Base-by-base conservation (phyloP, 2,797 vertebrate genomes). In the Cichlasoma orientale region DNA sequence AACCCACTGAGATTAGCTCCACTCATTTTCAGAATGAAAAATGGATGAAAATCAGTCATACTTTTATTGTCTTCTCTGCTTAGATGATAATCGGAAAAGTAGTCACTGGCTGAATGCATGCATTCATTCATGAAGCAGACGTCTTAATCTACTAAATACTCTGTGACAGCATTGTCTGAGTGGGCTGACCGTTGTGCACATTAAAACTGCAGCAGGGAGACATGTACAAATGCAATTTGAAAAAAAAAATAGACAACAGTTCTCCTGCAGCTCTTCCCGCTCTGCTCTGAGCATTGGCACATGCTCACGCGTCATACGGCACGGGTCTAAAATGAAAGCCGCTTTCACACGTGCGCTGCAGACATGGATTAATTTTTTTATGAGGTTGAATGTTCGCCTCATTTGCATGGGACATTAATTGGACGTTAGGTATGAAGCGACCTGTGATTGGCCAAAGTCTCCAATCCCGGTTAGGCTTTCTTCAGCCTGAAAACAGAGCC, bases 21-120 rank as follows among this genome's bases (percentile, higher is more conserved):
- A 82, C 84, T 90, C 63, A 29, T 92, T 94, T 93, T 84, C 81
- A 58, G 87, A 85, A 93, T 94, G 82, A 93, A 91, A 95, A 93
- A 93, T 94, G 85, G 77, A 94, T 92, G 93, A 90, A 87, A 89
- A 79, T 33, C 77, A 89, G 88, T 83, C 87, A 78, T 55, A 74
- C 91, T 91, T 44, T 63, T 87, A 82, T 91, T 87, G 87, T 91
- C 86, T 84, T 76, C 78, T 82, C 57, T 61, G 85, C 83, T 89
- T 80, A 80, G 84, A 82, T 75, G 70, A 77, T 83, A 66, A 86
- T 88, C 41, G 33, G 27, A 16, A 72, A 83, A 79, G 72, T 77
- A 63, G 52, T 68, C 69, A 59, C 58, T 47, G 70, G 56, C 75
- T 75, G 78, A 84, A 83, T 19, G 12, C 78, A 27, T 82, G 55